phyloP scores from a whole-genome alignment of 2,888 invertebrate genomes.

The Neocrepidodera transversa region DNA sequence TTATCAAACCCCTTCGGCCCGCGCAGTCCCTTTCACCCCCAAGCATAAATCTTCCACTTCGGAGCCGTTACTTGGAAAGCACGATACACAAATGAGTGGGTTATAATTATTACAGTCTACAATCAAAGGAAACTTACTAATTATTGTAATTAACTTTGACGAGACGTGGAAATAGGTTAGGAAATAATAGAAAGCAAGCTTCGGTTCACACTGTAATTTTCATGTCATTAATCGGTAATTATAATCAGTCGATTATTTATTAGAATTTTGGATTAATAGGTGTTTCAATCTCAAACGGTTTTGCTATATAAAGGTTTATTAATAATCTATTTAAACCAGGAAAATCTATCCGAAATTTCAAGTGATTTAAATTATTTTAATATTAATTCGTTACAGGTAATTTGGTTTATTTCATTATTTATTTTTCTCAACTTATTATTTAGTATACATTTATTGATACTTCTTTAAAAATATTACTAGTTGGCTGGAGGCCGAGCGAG shows the following conservation, averaged over 20 bases:
- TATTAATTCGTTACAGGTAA: no score
- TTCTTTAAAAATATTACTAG: no score
- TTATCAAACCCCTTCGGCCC: background rate
- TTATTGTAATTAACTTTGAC: slow-evolving; percentile 28
- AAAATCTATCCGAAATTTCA: no score
- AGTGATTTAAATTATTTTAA: no score
- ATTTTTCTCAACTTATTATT: no score
- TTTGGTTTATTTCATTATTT: no score
- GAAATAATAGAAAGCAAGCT: slow-evolving; percentile 19
- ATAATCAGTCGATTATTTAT: slow-evolving; percentile 14
- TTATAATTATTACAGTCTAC: slow-evolving; percentile 25
- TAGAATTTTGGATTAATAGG: no score
- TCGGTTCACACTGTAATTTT: slow-evolving; percentile 20
- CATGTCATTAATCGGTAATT: slow-evolving; percentile 18
- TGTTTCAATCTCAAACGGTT: no score
- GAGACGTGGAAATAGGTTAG: slow-evolving; percentile 19
- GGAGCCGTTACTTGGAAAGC: slow-evolving; percentile 14
- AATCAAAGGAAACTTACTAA: slow-evolving; percentile 27
- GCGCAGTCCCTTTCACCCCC: background rate
- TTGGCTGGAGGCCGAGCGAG: no score
- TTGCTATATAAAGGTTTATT: no score
- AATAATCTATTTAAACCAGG: no score
- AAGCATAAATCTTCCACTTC: slow-evolving; percentile 17
- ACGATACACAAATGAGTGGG: slow-evolving; percentile 24
- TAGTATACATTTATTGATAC: no score